A percentile compares a stretch with the other conserved stretches of the same genome.
Evolutionary conservation across 2,113 vertebrate species (phyloP).

Genomic region (Acrocephalus kingi): DNA sequence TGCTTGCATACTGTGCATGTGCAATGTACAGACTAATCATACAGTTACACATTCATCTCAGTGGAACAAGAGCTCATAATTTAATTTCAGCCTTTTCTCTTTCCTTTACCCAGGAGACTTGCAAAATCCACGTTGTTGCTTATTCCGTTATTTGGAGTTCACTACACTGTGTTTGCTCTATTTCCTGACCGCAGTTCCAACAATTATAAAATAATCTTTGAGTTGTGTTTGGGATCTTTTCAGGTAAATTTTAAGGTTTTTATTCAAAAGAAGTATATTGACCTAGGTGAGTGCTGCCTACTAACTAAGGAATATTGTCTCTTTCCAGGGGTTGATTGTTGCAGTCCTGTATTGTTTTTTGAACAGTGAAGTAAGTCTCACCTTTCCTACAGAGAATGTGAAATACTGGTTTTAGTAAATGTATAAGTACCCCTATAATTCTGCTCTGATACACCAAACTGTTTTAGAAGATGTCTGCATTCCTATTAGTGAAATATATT

Average conservation of each 20-base stretch:
- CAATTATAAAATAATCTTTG: conserved; percentile 87
- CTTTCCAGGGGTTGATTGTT: conserved; percentile 85
- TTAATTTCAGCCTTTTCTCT: not conserved
- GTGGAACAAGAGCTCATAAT: not conserved
- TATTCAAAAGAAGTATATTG: not conserved
- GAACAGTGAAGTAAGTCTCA: conserved; percentile 86
- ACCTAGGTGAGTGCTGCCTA: not conserved
- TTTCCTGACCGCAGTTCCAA: conserved; percentile 77
- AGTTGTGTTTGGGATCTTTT: conserved; percentile 89
- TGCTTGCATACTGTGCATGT: not conserved
- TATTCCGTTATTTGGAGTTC: conserved; percentile 90
- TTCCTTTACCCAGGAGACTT: conserved; percentile 79
- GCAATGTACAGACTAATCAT: not conserved
- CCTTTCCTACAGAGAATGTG: not conserved
- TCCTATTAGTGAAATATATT: not conserved
- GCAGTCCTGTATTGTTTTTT: conserved; percentile 91
- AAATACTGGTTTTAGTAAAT: not conserved
- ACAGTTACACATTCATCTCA: not conserved
- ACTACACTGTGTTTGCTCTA: conserved; percentile 87
- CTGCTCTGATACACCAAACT: not conserved
- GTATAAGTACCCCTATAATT: not conserved
- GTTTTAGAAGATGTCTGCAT: not conserved
- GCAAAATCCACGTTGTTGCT: conserved; percentile 92
- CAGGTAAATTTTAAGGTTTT: conserved; percentile 76
- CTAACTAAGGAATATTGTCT: conserved; percentile 10